Evolutionary conservation across 2,888 invertebrate species (phyloP), one percentile per base, ranked within the genome.

Genomic region (Drosophila fungiperda): DNA sequence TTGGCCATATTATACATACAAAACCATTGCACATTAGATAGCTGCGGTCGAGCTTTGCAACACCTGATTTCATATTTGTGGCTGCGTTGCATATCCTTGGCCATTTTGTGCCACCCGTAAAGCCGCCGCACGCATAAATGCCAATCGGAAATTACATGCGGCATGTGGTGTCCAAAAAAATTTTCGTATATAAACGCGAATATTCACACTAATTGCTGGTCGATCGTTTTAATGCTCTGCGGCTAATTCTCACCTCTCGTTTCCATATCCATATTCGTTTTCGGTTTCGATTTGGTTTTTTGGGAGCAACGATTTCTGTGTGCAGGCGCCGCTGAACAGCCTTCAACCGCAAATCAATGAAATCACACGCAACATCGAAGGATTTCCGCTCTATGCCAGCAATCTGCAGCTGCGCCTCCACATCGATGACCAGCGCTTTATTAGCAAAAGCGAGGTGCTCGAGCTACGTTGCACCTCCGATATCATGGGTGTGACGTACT

Each of bases 301-400:
- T 59, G 17, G 17, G 48, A 32, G 29, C 61, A 45, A 49, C 49
- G 23, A 15, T 73, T 52, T 50, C 35, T 42, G 58, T 49, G 33
- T 40, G 12, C 77, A 93, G 93, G 93, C 93, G 66, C 87, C 92
- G 57, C 76, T 84, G 58, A 87, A 83, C 72, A 87, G 90, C 62
- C 82, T 93, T 35, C 91, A 92, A 77, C 92, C 92, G 53, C 92
- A 92, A 89, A 91, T 92, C 85, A 93, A 92, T 79, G 93, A 93
- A 82, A 90, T 92, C 88, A 91, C 92, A 76, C 92, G 91, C 68
- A 92, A 91, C 69, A 78, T 83, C 54, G 92, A 93, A 59, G 93
- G 93, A 68, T 93, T 93, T 76, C 83, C 89, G 48, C 90, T 93
- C 55, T 92, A 91, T 68, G 88, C 91, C 59, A 92, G 92, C 83